These are phyloP conservation scores for Manduca sexta DNA, from an alignment of 1,140 invertebrate genomes.

Conservation along the genomic window DNA sequence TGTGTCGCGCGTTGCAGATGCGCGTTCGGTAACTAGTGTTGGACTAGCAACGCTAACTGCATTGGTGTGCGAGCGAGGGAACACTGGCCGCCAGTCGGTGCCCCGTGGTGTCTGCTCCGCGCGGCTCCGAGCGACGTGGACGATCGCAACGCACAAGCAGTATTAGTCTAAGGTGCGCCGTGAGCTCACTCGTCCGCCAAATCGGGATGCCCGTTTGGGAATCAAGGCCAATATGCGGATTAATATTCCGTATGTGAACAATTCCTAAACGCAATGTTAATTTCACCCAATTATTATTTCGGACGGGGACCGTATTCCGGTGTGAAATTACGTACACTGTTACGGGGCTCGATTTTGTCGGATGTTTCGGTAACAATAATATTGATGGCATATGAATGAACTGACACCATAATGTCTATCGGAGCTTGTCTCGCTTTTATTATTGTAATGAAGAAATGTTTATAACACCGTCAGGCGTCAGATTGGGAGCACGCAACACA, in stretches of 20 bases:
- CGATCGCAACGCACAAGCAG: slow-evolving; percentile 26
- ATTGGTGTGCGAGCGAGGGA: slow-evolving; percentile 50
- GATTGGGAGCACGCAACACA: too few species aligned
- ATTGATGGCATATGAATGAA: too few species aligned
- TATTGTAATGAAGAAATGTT: too few species aligned
- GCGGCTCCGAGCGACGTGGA: slow-evolving; percentile 15
- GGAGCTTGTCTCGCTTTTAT: too few species aligned
- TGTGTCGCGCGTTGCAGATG: slow-evolving; percentile 39
- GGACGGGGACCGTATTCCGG: slow-evolving; percentile 23
- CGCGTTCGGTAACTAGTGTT: slow-evolving; percentile 62
- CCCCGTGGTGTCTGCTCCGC: neutral
- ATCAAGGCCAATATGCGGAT: slow-evolving; percentile 63
- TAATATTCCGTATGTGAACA: slow-evolving; percentile 54
- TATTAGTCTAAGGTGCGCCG: slow-evolving; percentile 31
- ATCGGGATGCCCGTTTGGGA: slow-evolving; percentile 58
- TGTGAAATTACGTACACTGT: slow-evolving; percentile 45
- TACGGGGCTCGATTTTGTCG: slow-evolving; percentile 10
- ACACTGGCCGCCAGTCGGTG: too few species aligned
- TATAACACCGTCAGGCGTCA: too few species aligned
- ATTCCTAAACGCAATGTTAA: slow-evolving; percentile 60
- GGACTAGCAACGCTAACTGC: slow-evolving; percentile 63
- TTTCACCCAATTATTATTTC: slow-evolving; percentile 62
- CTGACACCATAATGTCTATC: too few species aligned
- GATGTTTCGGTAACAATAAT: too few species aligned
- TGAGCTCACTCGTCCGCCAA: slow-evolving; percentile 59